Percentiles rank a stretch among this genome's conserved stretches.
These are phyloP conservation scores for Ganaspis brasiliensis DNA, from an alignment of 2,888 invertebrate genomes.

Conservation along the genomic window DNA sequence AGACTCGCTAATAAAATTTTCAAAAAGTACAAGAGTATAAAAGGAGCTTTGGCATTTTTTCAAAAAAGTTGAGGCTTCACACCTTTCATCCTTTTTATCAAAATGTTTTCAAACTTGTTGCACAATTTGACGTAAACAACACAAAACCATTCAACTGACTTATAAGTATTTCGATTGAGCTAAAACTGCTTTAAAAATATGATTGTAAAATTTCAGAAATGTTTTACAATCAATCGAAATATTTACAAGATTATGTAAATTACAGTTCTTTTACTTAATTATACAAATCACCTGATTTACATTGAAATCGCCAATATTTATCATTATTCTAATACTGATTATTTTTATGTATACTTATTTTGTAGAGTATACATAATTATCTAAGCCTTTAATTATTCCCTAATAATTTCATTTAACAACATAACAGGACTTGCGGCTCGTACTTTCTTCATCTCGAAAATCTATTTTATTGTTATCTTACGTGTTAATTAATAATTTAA, in stretches of 20 bases:
- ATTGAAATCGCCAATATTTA: conserved; percentile 16
- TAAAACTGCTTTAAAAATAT: not conserved
- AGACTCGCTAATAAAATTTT: conserved; percentile 20
- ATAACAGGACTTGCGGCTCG: conserved; percentile 50
- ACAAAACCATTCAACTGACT: not conserved
- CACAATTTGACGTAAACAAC: not conserved
- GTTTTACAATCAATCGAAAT: conserved; percentile 6
- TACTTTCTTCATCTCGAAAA: not conserved
- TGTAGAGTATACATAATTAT: conserved; percentile 55
- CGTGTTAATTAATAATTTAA: conserved; percentile 16
- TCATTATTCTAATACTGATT: conserved; percentile 58
- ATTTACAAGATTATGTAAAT: not conserved
- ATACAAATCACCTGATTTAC: conserved; percentile 29
- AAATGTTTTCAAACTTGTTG: conserved; percentile 18
- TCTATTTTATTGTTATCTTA: conserved; percentile 31
- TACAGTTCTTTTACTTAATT: not conserved
- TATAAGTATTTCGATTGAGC: not conserved
- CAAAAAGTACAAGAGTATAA: conserved; percentile 42
- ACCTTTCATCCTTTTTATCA: not conserved
- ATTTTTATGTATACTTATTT: conserved; percentile 49
- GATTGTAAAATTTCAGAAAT: not conserved
- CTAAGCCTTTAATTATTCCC: conserved; percentile 32
- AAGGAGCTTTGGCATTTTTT: not conserved
- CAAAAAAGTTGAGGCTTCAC: conserved; percentile 10
- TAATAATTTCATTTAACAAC: conserved; percentile 41